A percentile compares a stretch with the other conserved stretches of the same genome.
Evolutionary conservation across 1,140 invertebrate genomes (phyloP).

Genomic region (Himalopsyche phryganea): DNA sequence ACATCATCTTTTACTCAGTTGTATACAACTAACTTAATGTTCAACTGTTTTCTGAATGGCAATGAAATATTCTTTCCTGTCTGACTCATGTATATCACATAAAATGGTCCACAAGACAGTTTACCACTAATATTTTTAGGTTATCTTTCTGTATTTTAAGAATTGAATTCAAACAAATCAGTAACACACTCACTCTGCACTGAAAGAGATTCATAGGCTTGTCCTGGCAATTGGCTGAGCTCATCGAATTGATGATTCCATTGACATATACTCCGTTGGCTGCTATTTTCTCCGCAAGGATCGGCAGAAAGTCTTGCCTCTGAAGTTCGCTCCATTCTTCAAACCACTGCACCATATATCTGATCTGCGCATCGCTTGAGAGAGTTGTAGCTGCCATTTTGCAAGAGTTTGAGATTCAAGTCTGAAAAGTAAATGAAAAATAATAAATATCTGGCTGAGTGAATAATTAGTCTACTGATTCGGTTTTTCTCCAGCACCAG

Average conservation of each 20-base stretch:
- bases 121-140: too few relatives aligned
- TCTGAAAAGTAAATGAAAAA: not conserved
- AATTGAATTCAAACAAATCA: too few relatives aligned
- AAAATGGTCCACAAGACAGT: too few relatives aligned
- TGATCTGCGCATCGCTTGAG: slow-evolving; percentile 66
- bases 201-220: slow-evolving; percentile 83
- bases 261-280: slow-evolving; percentile 62
- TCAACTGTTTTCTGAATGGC: too few relatives aligned
- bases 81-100: too few relatives aligned
- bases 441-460: slow-evolving; percentile 1
- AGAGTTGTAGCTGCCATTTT: slow-evolving; percentile 43
- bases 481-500: too few relatives aligned
- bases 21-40: too few relatives aligned
- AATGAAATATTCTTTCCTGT: too few relatives aligned
- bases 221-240: slow-evolving; percentile 62
- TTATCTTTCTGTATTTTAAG: too few relatives aligned
- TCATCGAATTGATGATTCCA: slow-evolving; percentile 68
- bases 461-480: not conserved
- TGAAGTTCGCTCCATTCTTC: slow-evolving; percentile 85
- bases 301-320: slow-evolving; percentile 74
- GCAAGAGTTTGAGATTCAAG: not conserved
- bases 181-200: slow-evolving; percentile 63
- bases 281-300: slow-evolving; percentile 67
- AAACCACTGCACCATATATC: slow-evolving; percentile 83
- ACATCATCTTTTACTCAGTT: too few relatives aligned